A percentile compares a stretch with the other conserved stretches of the same genome.
Evolutionary conservation across 2,113 vertebrate species (phyloP).

Genomic region (Passer montanus): DNA sequence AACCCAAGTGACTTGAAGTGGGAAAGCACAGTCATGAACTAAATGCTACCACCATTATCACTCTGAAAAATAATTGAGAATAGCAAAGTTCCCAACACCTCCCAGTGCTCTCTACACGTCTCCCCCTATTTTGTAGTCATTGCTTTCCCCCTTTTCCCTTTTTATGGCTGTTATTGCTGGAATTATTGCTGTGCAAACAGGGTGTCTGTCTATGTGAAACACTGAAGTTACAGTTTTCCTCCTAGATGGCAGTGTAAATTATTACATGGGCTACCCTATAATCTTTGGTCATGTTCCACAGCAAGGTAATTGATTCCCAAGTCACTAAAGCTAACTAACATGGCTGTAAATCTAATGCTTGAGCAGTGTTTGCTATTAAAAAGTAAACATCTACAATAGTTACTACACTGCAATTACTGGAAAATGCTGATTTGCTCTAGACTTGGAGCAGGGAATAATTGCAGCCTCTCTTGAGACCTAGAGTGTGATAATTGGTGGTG

Average conservation of each 20-base stretch:
- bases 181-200: constrained; percentile 24
- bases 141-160: background rate
- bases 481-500: constrained; percentile 19
- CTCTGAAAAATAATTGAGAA: background rate
- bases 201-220: background rate
- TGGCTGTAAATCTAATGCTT: constrained; percentile 42
- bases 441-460: constrained; percentile 25
- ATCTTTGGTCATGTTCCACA: constrained; percentile 40
- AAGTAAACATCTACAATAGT: constrained; percentile 57
- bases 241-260: constrained; percentile 39
- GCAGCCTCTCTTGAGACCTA: constrained; percentile 17
- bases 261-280: constrained; percentile 40
- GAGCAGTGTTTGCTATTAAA: constrained; percentile 49
- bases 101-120: background rate
- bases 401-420: constrained; percentile 36
- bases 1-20: background rate
- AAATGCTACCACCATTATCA: background rate
- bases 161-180: constrained; percentile 7
- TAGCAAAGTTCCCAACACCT: background rate
- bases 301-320: constrained; percentile 62
- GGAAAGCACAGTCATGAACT: background rate
- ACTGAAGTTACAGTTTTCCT: constrained; percentile 14
- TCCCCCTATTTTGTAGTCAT: background rate
- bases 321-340: constrained; percentile 57
- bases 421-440: constrained; percentile 32